Conservation (phyloP, 2,888 invertebrate genomes). For the Beris morrisii region DNA sequence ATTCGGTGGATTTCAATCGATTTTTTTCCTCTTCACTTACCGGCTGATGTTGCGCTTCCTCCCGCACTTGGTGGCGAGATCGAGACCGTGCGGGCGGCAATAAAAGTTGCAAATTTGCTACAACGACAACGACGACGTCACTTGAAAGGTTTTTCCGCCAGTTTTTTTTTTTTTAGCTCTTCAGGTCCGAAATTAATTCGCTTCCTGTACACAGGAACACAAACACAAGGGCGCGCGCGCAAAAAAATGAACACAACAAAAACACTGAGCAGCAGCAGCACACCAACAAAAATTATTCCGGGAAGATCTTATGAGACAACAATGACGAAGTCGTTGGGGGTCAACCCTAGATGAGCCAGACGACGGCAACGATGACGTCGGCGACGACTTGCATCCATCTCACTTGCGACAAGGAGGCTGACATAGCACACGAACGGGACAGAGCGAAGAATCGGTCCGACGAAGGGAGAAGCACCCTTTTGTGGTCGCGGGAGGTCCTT, state of each 20-base stretch:
- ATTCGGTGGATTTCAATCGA: conserved; percentile 10
- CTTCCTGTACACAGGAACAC: too few relatives aligned
- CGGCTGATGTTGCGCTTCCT: conserved; percentile 30
- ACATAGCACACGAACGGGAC: too few relatives aligned
- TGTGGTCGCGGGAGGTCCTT: too few relatives aligned
- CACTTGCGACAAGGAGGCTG: too few relatives aligned
- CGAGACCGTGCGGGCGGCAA: not conserved
- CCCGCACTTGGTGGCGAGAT: not conserved
- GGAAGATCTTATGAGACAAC: conserved; percentile 21
- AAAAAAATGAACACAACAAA: too few relatives aligned
- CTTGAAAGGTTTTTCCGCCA: not conserved
- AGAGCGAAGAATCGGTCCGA: too few relatives aligned
- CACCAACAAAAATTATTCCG: not conserved
- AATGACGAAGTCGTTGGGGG: conserved; percentile 27
- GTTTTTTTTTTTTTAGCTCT: too few relatives aligned
- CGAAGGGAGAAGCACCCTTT: too few relatives aligned
- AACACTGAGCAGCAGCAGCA: too few relatives aligned
- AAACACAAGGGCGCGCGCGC: too few relatives aligned
- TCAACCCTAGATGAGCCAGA: conserved; percentile 23
- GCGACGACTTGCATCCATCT: conserved; percentile 10
- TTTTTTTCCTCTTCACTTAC: conserved; percentile 21
- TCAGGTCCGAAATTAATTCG: too few relatives aligned
- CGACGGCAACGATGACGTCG: conserved; percentile 17
- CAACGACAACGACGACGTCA: not conserved
- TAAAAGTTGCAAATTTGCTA: conserved; percentile 20